A percentile compares a stretch with the other conserved stretches of the same genome.
phyloP scores from a whole-genome alignment of 2,888 invertebrate genomes.

The Amphipoea lucens region DNA sequence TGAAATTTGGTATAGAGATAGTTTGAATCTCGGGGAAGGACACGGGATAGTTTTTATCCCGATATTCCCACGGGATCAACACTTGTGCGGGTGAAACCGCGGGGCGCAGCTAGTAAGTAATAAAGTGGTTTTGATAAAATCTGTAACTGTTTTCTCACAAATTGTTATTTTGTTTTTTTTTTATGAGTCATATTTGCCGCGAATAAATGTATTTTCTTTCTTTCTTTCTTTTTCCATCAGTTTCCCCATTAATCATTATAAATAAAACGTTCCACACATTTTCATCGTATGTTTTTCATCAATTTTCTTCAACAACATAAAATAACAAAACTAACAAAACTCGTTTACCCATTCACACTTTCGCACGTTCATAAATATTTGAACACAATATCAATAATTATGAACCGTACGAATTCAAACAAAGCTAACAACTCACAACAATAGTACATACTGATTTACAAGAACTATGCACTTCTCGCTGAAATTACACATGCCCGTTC shows the following conservation, averaged over 20 bases:
- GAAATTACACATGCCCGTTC: conserved; percentile 66
- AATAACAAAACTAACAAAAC: conserved; percentile 6
- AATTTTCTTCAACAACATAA: background rate
- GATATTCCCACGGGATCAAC: no score
- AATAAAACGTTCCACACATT: background rate
- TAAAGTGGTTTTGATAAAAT: background rate
- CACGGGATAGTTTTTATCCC: no score
- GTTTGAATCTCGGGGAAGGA: no score
- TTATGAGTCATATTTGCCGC: no score
- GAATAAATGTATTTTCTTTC: no score
- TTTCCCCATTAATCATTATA: background rate
- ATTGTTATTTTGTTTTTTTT: no score
- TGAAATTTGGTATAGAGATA: no score
- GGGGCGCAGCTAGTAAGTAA: no score
- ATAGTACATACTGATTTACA: conserved; percentile 46
- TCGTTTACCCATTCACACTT: conserved; percentile 15
- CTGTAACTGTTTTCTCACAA: background rate
- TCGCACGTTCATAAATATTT: conserved; percentile 33
- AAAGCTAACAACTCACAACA: conserved; percentile 36
- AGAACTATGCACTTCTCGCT: conserved; percentile 63
- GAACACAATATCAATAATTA: conserved; percentile 46
- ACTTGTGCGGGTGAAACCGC: no score
- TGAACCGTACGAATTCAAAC: conserved; percentile 41
- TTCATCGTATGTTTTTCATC: background rate
- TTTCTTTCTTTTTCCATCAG: background rate